These are phyloP conservation scores for Danio kyathit DNA, from an alignment of 2,797 vertebrate genomes.

Conservation along the genomic window DNA sequence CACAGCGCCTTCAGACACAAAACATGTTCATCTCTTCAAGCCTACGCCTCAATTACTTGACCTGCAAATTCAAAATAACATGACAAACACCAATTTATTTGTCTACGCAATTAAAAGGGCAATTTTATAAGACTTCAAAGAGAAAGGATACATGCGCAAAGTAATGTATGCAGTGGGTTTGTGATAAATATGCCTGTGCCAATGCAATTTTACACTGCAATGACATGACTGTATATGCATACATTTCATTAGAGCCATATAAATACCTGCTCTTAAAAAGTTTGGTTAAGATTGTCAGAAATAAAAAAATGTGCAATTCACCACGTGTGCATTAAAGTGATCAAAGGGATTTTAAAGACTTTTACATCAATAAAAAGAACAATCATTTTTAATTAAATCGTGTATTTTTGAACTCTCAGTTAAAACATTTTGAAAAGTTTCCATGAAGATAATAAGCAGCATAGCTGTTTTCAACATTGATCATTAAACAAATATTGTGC, in stretches of 20 bases:
- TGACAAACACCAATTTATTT: no score
- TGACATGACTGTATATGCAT: background rate
- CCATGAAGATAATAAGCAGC: no score
- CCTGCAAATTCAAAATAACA: slow-evolving; percentile 3
- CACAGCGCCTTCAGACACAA: slow-evolving; percentile 39
- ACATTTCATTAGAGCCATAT: background rate
- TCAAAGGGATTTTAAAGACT: no score
- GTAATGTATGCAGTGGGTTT: background rate
- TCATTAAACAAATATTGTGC: no score
- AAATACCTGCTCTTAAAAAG: background rate
- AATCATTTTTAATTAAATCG: no score
- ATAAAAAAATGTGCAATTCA: background rate
- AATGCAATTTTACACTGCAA: background rate
- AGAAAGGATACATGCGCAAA: background rate
- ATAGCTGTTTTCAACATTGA: no score
- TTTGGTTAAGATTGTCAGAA: background rate
- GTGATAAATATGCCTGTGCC: background rate
- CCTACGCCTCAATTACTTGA: slow-evolving; percentile 38
- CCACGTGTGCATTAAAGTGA: no score
- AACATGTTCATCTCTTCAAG: slow-evolving; percentile 41
- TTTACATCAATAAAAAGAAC: no score
- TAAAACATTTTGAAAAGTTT: no score
- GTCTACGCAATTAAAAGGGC: slow-evolving; percentile 3
- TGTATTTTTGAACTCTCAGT: no score
- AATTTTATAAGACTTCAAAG: slow-evolving; percentile 8